Base-by-base conservation (phyloP, 2,888 invertebrate genomes). In the Malacosoma neustria region DNA sequence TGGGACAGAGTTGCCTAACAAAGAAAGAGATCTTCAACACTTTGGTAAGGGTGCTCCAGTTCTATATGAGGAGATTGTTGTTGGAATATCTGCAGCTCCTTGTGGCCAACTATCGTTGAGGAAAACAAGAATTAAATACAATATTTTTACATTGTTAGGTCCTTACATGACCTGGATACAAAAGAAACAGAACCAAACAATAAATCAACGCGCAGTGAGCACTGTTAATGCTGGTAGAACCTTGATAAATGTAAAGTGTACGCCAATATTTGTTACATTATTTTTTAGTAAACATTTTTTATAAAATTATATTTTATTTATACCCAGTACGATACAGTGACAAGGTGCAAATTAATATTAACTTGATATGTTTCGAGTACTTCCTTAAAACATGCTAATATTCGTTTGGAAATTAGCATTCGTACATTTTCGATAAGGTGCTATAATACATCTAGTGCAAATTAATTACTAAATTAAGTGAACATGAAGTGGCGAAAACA, bases 1-100 rank as follows among this genome's bases (percentile, higher is more conserved):
- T 40, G 80, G 77, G 14, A 46, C 56, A 12, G 72, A 79, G 49
- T 39, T 53, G 2, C 38, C 41, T 4, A 34, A 37, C 22, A 35
- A 32, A 1, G 53, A 33, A 31, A 61, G 59, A 2, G 63, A 70
- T 41, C 51, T 48, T 3, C 38, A 46, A 1, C 47, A 61, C 32
- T 77, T 77, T 40, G 76, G 76, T 1, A 57, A 63, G 36, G 80
- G 80, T n/a, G 71, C 57, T 1, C 74, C 79, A 2, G 60, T 74
- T 15, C 35, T 75, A 12, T 46, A 57, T 4, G 61, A 51, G 1
- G 35, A 45, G 0, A 51, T 62, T 40, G 42, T 77, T 4, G 63
- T 74, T 11, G 77, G 64, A n/a, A 38, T 80, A 35, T 42, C 72
- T 6, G 65, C 63, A 4, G 51, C 58, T 14, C 61, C 71, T 0